A percentile compares a stretch with the other conserved stretches of the same genome.
Evolutionary conservation across 2,888 invertebrate species (phyloP).

Genomic region (Melieria omissa): DNA sequence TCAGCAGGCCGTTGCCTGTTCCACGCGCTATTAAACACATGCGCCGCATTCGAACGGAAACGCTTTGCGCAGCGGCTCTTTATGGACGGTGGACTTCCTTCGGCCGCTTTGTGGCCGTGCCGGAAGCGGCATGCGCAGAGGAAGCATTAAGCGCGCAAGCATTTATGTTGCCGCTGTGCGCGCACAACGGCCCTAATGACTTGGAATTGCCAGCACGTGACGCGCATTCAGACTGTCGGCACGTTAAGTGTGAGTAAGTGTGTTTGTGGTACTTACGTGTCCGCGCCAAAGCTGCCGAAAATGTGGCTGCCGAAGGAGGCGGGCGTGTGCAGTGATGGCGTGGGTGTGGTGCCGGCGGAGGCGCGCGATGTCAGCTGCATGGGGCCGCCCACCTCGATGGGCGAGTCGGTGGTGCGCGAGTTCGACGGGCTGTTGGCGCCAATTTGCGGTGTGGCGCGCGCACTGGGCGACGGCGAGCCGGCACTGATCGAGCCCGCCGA

Average conservation of each 20-base stretch:
- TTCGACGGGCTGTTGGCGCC: conserved; percentile 70
- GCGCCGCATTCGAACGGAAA: neutral
- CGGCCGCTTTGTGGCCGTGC: conserved; percentile 11
- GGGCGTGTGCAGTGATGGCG: conserved; percentile 67
- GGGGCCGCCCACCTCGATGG: conserved; percentile 68
- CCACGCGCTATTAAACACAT: neutral
- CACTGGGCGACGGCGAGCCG: conserved; percentile 66
- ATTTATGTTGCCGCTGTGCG: conserved; percentile 43
- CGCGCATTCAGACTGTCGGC: conserved; percentile 45
- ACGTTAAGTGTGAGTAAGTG: neutral
- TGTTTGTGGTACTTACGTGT: conserved; percentile 66
- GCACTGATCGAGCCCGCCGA: conserved; percentile 69
- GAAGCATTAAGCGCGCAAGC: conserved; percentile 57
- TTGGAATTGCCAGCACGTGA: conserved; percentile 56
- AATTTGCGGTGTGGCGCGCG: conserved; percentile 63
- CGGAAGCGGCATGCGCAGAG: conserved; percentile 63
- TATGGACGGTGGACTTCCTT: neutral
- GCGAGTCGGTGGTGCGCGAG: conserved; percentile 72
- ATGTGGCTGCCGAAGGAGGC: conserved; percentile 75
- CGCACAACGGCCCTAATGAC: conserved; percentile 43
- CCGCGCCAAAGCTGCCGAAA: conserved; percentile 72
- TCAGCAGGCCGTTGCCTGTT: neutral
- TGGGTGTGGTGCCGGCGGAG: conserved; percentile 53
- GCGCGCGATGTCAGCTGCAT: conserved; percentile 63
- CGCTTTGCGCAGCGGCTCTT: neutral